phyloP scores from a whole-genome alignment of 92 coral and sea anemone species.

The Parazoanthus darwini region DNA sequence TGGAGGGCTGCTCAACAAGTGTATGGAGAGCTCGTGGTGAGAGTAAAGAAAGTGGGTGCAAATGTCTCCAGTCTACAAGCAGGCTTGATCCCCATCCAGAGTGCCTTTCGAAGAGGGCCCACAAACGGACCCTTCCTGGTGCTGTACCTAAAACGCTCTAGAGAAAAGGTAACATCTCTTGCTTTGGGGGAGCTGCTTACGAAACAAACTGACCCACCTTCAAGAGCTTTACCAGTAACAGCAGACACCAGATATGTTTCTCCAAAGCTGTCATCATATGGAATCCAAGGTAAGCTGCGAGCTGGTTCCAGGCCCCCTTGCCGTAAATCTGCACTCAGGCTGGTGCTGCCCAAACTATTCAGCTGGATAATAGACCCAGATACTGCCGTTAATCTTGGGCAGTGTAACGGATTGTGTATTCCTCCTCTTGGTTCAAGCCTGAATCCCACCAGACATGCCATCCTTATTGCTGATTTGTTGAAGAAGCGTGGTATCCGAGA shows the following conservation, averaged over 20 bases:
- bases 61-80: not conserved
- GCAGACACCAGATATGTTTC: not conserved
- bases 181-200: not conserved
- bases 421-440: conserved; percentile 10
- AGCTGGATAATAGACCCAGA: conserved; percentile 4
- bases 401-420: not conserved
- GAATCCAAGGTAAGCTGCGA: conserved; percentile 11
- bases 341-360: not conserved
- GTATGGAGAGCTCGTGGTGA: conserved; percentile 13
- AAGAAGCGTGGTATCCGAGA: not conserved
- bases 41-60: not conserved
- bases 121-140: conserved; percentile 8
- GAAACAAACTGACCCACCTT: not conserved
- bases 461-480: not conserved
- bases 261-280: not conserved
- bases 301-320: not conserved
- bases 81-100: not conserved
- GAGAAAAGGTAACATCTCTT: not conserved
- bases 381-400: not conserved
- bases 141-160: not conserved
- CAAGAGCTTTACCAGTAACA: not conserved
- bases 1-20: not conserved
- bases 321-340: not conserved
- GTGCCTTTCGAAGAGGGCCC: not conserved
- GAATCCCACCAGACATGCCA: conserved; percentile 23